These are phyloP conservation scores for Lasioglossum leucozonium DNA, from an alignment of 2,888 invertebrate genomes.

Conservation along the genomic window DNA sequence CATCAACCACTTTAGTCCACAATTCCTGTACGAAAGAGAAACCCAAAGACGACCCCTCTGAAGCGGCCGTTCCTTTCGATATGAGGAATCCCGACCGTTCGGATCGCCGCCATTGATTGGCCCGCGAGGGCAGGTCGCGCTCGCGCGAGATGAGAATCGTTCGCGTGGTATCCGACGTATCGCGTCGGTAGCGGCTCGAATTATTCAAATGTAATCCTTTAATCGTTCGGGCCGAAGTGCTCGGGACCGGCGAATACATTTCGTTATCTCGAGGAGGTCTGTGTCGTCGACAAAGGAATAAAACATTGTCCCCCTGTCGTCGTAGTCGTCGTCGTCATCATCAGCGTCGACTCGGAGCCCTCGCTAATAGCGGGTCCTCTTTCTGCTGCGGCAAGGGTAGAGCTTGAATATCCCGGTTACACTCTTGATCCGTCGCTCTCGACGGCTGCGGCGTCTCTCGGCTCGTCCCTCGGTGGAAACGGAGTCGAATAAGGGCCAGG, in stretches of 20 bases:
- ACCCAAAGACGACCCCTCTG: background rate
- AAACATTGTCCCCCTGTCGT: conserved; percentile 39
- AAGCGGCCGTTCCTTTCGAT: too few species aligned
- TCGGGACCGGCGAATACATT: conserved; percentile 39
- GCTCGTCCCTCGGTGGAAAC: conserved; percentile 60
- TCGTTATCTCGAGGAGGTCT: conserved; percentile 70
- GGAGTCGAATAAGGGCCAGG: conserved; percentile 66
- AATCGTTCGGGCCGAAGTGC: conserved; percentile 26
- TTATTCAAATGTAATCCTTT: conserved; percentile 65
- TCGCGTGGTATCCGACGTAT: background rate
- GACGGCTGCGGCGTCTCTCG: conserved; percentile 24
- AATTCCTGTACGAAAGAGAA: background rate
- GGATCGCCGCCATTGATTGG: background rate
- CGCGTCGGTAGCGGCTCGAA: background rate
- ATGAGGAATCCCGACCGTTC: background rate
- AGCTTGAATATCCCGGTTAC: conserved; percentile 56
- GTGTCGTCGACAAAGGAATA: conserved; percentile 69
- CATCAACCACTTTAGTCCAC: too few species aligned
- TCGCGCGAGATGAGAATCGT: background rate
- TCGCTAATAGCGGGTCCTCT: conserved; percentile 68
- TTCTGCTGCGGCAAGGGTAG: conserved; percentile 57
- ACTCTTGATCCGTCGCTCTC: conserved; percentile 46
- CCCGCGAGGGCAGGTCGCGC: background rate
- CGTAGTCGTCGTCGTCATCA: conserved; percentile 34
- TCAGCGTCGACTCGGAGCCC: conserved; percentile 65